Conservation (phyloP, 1,140 invertebrate genomes). For the Argopecten irradians region DNA sequence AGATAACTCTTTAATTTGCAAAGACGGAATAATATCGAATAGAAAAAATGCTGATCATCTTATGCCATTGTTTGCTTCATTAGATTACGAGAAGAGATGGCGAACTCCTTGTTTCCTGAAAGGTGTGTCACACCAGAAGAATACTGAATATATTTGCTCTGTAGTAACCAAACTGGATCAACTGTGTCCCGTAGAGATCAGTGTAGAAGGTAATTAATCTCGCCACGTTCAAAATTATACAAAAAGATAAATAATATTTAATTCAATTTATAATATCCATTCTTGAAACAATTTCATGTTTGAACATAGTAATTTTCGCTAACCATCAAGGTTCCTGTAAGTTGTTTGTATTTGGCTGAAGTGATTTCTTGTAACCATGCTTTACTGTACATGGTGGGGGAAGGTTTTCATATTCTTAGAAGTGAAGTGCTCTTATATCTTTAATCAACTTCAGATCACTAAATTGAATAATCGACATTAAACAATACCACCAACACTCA, state of each 20-base stretch:
- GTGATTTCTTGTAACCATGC: no score
- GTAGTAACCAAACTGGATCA: neutral
- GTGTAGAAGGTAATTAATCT: constrained; percentile 24
- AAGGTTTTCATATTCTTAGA: no score
- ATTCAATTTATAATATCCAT: neutral
- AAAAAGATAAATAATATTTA: neutral
- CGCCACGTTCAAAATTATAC: neutral
- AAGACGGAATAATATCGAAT: neutral
- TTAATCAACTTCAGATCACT: no score
- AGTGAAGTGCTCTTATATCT: no score
- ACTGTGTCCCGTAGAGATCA: neutral
- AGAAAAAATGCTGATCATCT: neutral
- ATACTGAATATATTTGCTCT: constrained; percentile 33
- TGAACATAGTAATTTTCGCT: neutral
- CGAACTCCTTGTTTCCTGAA: constrained; percentile 43
- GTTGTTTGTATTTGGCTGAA: no score
- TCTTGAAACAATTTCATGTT: neutral
- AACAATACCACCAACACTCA: no score
- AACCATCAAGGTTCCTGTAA: no score
- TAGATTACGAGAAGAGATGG: constrained; percentile 49
- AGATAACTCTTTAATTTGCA: no score
- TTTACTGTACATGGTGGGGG: no score
- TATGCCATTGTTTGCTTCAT: neutral
- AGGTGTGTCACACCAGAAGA: neutral
- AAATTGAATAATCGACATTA: no score